Conservation (phyloP, 2,113 vertebrate genomes). For the Microcebus murinus region DNA sequence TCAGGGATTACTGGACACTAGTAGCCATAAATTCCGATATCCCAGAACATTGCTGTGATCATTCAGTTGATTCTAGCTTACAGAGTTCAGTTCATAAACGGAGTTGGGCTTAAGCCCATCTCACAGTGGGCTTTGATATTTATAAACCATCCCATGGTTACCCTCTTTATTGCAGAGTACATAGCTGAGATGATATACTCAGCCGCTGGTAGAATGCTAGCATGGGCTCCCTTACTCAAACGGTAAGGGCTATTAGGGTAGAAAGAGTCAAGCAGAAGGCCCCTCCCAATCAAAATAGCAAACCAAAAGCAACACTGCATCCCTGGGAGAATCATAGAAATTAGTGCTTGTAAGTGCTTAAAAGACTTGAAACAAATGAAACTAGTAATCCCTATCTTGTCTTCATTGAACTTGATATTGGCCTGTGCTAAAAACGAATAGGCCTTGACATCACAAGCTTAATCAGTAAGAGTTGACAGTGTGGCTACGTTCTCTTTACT, state of each 20-base stretch:
- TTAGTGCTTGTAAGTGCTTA: not conserved
- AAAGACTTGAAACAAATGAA: not conserved
- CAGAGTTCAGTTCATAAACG: not conserved
- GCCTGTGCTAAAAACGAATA: not conserved
- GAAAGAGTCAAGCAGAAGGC: not conserved
- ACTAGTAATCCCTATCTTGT: not conserved
- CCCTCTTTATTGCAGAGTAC: not conserved
- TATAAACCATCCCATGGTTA: not conserved
- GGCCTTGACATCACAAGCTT: not conserved
- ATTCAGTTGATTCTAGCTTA: not conserved
- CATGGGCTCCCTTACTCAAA: not conserved
- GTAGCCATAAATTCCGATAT: not conserved
- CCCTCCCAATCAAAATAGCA: not conserved
- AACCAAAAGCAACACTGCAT: not conserved
- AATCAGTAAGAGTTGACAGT: not conserved
- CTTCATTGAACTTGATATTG: constrained; percentile 10
- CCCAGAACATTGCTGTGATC: not conserved
- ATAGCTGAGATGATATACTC: not conserved
- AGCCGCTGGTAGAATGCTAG: not conserved
- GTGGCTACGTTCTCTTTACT: not conserved
- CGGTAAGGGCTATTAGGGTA: not conserved
- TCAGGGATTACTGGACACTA: not conserved
- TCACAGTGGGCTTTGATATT: not conserved
- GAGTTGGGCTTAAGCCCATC: not conserved
- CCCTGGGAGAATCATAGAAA: not conserved